These are phyloP conservation scores for Drepanosiphum platanoidis DNA, from an alignment of 2,888 invertebrate genomes.

Conservation along the genomic window DNA sequence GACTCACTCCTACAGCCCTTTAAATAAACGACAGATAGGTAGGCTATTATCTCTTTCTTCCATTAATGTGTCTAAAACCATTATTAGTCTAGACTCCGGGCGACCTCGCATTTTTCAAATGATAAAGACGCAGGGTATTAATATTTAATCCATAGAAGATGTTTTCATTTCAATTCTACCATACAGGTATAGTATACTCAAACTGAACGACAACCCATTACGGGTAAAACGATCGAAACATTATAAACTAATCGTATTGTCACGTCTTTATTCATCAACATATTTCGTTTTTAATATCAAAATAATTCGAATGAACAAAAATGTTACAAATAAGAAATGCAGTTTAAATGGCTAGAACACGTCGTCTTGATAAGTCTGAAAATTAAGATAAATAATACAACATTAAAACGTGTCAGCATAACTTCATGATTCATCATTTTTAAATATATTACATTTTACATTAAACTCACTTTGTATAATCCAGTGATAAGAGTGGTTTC, in stretches of 20 bases:
- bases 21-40: constrained; percentile 9
- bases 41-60: neutral
- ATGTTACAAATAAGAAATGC: no score
- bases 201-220: neutral
- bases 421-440: neutral
- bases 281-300: no score
- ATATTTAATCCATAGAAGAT: neutral
- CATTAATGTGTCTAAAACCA: constrained; percentile 4
- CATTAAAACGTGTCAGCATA: no score
- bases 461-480: neutral
- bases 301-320: no score
- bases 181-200: neutral
- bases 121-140: neutral
- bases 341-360: no score
- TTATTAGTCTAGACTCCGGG: neutral
- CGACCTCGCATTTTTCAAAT: neutral
- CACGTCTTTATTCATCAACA: neutral
- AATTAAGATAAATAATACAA: neutral
- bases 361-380: neutral
- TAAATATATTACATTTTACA: neutral
- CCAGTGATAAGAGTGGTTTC: no score
- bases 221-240: neutral
- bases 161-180: neutral
- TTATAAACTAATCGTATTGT: neutral
- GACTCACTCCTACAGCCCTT: neutral